phyloP scores from a whole-genome alignment of 2,888 invertebrate species.

The Limnephilus auricula region DNA sequence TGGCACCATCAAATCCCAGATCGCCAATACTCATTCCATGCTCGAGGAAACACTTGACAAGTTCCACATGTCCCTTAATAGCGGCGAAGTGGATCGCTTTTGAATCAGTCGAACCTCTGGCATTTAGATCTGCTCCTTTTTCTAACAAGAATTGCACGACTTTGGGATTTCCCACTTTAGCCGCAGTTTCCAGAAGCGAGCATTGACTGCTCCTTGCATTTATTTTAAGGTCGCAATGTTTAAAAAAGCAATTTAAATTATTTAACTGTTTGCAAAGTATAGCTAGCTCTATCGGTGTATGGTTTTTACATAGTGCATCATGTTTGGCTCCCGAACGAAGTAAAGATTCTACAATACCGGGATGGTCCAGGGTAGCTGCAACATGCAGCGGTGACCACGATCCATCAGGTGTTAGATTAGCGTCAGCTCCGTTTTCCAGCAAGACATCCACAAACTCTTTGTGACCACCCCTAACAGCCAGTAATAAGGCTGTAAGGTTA shows the following conservation, averaged over 20 bases:
- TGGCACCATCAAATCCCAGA: background rate
- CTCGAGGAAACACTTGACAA: slow-evolving; percentile 11
- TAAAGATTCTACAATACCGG: background rate
- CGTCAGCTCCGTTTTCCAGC: background rate
- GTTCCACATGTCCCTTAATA: background rate
- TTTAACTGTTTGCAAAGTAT: background rate
- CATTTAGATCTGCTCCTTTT: slow-evolving; percentile 10
- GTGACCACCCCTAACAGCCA: background rate
- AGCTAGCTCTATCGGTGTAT: slow-evolving; percentile 12
- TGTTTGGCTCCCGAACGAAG: background rate
- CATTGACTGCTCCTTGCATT: background rate
- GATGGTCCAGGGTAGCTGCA: background rate
- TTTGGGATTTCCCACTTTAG: background rate
- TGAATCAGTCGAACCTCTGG: background rate
- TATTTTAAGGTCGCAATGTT: background rate
- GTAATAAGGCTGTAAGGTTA: background rate
- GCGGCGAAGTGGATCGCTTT: slow-evolving; percentile 11
- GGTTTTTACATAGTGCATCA: background rate
- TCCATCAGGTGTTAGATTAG: background rate
- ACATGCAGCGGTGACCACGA: background rate
- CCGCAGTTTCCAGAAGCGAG: background rate
- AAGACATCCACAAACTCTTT: slow-evolving; percentile 11
- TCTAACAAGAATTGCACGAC: background rate
- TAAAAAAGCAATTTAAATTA: background rate
- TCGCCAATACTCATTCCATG: slow-evolving; percentile 3